Evolutionary conservation across 2,888 invertebrate species (phyloP).

Genomic region (Synergus gifuensis): DNA sequence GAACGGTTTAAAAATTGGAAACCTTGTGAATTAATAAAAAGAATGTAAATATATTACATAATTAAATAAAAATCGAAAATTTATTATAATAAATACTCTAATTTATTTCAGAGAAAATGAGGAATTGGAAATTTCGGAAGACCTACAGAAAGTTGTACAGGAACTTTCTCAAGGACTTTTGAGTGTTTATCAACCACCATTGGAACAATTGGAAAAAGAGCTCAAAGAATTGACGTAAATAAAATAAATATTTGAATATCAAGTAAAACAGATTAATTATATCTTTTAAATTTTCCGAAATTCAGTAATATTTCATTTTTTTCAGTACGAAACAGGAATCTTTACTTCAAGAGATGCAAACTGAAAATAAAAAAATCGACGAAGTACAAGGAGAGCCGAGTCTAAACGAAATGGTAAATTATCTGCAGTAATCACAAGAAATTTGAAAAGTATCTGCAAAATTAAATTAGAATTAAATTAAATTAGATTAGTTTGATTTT

Average conservation of each 20-base stretch:
- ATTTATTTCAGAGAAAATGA: slow-evolving; percentile 4
- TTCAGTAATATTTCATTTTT: slow-evolving; percentile 48
- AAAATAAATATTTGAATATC: slow-evolving; percentile 27
- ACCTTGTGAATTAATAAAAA: no score
- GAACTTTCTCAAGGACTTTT: slow-evolving; percentile 73
- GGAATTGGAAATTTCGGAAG: slow-evolving; percentile 43
- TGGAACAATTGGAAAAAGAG: slow-evolving; percentile 74
- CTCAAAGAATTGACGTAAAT: slow-evolving; percentile 77
- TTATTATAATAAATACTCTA: background rate
- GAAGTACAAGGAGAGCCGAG: slow-evolving; percentile 67
- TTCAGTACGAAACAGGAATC: slow-evolving; percentile 72
- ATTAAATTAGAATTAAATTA: background rate
- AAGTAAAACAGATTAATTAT: slow-evolving; percentile 23
- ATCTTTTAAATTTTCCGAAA: background rate
- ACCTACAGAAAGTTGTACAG: slow-evolving; percentile 63
- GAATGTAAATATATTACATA: no score
- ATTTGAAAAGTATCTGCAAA: background rate
- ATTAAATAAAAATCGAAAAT: no score
- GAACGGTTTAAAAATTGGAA: no score
- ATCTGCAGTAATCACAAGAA: slow-evolving; percentile 30
- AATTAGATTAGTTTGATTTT: background rate
- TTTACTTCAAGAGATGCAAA: slow-evolving; percentile 69
- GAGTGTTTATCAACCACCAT: slow-evolving; percentile 70
- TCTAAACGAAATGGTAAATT: slow-evolving; percentile 75
- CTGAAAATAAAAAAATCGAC: slow-evolving; percentile 71